Evolutionary conservation across 2,797 vertebrate species (phyloP).

Genomic region (Somateria mollissima): DNA sequence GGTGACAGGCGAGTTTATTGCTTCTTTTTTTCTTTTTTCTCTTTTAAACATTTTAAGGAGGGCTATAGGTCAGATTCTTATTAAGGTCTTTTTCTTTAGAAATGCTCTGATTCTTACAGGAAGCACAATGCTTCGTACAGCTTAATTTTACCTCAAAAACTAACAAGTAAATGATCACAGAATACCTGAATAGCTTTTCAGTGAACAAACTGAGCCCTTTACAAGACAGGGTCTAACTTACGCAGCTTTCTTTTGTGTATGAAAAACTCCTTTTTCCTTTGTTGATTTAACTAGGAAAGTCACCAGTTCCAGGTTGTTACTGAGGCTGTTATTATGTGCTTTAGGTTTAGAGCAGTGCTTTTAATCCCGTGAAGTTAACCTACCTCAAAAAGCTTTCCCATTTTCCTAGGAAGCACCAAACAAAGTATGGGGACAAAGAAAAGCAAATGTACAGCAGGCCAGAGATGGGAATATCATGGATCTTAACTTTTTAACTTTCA

Average conservation of each 20-base stretch:
- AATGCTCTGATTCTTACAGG: background rate
- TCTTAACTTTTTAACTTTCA: background rate
- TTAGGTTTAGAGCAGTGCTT: background rate
- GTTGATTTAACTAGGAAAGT: conserved; percentile 17
- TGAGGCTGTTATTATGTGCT: background rate
- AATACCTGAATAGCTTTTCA: conserved; percentile 32
- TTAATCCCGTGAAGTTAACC: background rate
- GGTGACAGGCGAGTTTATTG: background rate
- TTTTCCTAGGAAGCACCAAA: background rate
- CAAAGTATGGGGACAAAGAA: background rate
- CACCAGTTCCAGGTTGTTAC: background rate
- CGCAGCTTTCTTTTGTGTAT: conserved; percentile 14
- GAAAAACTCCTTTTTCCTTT: conserved; percentile 32
- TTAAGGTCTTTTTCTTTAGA: conserved; percentile 22
- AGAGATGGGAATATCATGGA: background rate
- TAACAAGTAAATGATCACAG: conserved; percentile 14
- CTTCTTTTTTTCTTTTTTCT: background rate
- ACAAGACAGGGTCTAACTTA: background rate
- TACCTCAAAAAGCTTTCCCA: background rate
- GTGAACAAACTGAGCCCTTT: background rate
- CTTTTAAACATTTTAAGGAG: conserved; percentile 20
- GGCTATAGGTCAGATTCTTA: background rate
- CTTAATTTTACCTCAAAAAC: conserved; percentile 24
- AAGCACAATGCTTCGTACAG: background rate
- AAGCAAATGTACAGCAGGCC: background rate